Evolutionary conservation across 2,888 invertebrate species (phyloP).

Genomic region (Orthonychiurus folsomi): DNA sequence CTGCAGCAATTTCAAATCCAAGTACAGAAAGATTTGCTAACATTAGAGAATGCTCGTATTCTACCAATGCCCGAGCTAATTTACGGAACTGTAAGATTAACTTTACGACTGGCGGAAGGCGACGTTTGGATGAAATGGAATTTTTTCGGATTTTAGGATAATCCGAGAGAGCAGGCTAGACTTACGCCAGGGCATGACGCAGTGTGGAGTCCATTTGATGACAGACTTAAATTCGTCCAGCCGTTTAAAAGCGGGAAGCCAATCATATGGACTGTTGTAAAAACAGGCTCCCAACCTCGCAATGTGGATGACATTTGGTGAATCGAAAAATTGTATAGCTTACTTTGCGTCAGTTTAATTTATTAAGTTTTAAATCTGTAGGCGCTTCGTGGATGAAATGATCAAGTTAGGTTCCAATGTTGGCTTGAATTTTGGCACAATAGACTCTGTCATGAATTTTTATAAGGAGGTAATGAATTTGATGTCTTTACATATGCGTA

Average conservation of each 20-base stretch:
- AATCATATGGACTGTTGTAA: not conserved
- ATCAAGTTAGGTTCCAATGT: not conserved
- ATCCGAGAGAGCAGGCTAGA: too few species aligned
- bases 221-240: not conserved
- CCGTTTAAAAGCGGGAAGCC: not conserved
- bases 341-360: not conserved
- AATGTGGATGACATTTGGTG: not conserved
- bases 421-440: conserved; percentile 10
- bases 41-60: not conserved
- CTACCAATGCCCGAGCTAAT: not conserved
- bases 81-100: not conserved
- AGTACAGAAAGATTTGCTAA: not conserved
- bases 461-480: conserved; percentile 2
- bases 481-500: too few species aligned
- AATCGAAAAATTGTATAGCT: too few species aligned
- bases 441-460: not conserved
- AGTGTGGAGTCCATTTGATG: not conserved
- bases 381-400: not conserved
- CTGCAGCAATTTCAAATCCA: not conserved
- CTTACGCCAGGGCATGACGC: not conserved
- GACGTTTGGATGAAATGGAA: too few species aligned
- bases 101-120: too few species aligned
- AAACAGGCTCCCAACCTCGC: not conserved
- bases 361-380: not conserved
- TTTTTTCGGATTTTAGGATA: too few species aligned